Percentiles rank a stretch among this genome's conserved stretches.
Conservation (phyloP, 2,797 vertebrate species). For the Scarus forsteni region DNA sequence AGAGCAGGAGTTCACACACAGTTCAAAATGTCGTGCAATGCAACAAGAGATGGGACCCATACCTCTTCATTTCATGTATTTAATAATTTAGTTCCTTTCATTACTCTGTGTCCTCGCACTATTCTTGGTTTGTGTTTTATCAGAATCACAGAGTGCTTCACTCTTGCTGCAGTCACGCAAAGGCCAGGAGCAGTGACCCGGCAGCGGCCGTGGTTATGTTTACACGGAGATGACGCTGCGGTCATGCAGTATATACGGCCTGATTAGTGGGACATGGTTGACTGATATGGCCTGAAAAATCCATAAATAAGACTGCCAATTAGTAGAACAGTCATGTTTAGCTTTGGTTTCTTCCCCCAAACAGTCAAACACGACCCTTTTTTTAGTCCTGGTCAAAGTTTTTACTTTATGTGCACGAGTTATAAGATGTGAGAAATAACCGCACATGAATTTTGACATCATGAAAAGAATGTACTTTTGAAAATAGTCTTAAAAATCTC, state of each 20-base stretch:
- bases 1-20: neutral
- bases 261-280: constrained; percentile 8
- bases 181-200: constrained; percentile 41
- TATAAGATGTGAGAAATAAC: neutral
- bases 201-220: constrained; percentile 32
- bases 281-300: constrained; percentile 8
- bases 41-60: constrained; percentile 16
- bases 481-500: too few relatives aligned
- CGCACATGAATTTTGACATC: neutral
- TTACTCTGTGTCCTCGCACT: constrained; percentile 39
- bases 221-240: constrained; percentile 11
- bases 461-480: too few relatives aligned
- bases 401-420: neutral
- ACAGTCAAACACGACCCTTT: neutral
- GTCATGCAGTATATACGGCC: constrained; percentile 6
- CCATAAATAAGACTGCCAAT: constrained; percentile 2
- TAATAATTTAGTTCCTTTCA: constrained; percentile 55
- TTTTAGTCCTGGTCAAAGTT: neutral
- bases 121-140: constrained; percentile 48
- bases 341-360: neutral
- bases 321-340: constrained; percentile 2
- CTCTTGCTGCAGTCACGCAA: constrained; percentile 43
- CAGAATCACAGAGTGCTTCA: constrained; percentile 22
- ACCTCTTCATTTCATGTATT: constrained; percentile 27
- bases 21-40: constrained; percentile 13